Evolutionary conservation across 1,140 invertebrate genomes (phyloP), one percentile per base, ranked within the genome.

Genomic region (Arion vulgaris): DNA sequence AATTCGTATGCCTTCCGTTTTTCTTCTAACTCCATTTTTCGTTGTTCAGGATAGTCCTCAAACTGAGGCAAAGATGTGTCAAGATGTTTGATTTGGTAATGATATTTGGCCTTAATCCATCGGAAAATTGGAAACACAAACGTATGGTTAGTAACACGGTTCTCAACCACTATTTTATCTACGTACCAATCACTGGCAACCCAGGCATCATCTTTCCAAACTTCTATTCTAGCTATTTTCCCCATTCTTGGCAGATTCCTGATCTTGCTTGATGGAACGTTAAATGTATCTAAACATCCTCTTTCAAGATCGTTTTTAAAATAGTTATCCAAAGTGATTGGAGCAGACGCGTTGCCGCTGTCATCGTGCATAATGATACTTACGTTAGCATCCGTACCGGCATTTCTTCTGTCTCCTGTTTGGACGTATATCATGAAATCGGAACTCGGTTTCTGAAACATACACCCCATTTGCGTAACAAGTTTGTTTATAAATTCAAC

Each of bases 1-100:
- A 91, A 91, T 39, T 89, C 81, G 81, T 93, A 93, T 0, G 88
- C 39, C 36, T 89, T 80, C 51, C 86, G 85, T 84, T 93, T 93
- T 36, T 91, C 88, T 38, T 87, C 82, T 28, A 94, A 77, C 81
- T 94, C 93, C 83, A 89, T 86, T 17, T 86, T 71, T 41, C 93
- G 85, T 81, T 92, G 90, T 15, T 92, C 89, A 15, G 23, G 80
- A 80, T 92, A 84, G 28, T 89, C 86, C 83, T 93, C 93, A 57
- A 86, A 84, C 85, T 93, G 93, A 0, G 93, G 93, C 34, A 94
- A 85, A 38, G 90, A 90, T 36, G 91, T 92, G 85, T 94, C 93
- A 75, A 93, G 88, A 80, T 92, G 89, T 41, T 86, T 80, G 62
- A 93, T 91, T n/a, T 90, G 82, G 84, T 94, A 93, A 45, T 90